phyloP scores from a whole-genome alignment of 2,113 vertebrate genomes.

The Rallus limicola region DNA sequence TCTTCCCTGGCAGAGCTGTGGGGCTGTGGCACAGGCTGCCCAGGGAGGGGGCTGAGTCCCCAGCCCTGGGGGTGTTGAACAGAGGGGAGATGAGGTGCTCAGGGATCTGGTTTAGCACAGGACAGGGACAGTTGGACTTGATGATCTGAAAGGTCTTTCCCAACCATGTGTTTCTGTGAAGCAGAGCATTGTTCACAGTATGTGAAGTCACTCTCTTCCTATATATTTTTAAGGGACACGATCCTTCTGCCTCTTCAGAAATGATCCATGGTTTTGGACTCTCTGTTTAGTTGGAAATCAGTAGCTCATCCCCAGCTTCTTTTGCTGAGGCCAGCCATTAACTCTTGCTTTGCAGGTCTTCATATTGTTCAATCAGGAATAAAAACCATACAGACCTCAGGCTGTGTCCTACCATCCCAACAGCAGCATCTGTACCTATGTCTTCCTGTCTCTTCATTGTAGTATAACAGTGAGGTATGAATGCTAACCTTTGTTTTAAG shows the following conservation, averaged over 20 bases:
- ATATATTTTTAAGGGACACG: not conserved
- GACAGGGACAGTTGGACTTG: too few relatives aligned
- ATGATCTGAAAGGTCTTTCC: too few relatives aligned
- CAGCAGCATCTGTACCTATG: rapidly evolving
- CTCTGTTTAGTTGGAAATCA: not conserved
- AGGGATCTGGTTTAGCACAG: too few relatives aligned
- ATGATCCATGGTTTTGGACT: rapidly evolving
- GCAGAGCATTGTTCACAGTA: not conserved
- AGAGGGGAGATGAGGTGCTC: too few relatives aligned
- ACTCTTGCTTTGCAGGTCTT: not conserved
- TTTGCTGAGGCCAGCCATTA: not conserved
- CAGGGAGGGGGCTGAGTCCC: too few relatives aligned
- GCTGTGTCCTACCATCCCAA: not conserved
- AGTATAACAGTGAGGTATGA: not conserved
- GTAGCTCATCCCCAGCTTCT: not conserved
- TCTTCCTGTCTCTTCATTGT: not conserved
- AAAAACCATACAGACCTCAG: not conserved
- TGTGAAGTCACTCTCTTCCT: not conserved
- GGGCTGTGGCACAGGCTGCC: too few relatives aligned
- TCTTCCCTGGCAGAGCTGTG: too few relatives aligned
- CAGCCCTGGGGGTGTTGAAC: too few relatives aligned
- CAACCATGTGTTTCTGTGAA: too few relatives aligned
- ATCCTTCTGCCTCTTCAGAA: not conserved
- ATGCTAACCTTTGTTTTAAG: not conserved
- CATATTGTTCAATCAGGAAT: not conserved